These are phyloP conservation scores for Tichodroma muraria DNA, from an alignment of 2,113 vertebrate species.

Conservation along the genomic window DNA sequence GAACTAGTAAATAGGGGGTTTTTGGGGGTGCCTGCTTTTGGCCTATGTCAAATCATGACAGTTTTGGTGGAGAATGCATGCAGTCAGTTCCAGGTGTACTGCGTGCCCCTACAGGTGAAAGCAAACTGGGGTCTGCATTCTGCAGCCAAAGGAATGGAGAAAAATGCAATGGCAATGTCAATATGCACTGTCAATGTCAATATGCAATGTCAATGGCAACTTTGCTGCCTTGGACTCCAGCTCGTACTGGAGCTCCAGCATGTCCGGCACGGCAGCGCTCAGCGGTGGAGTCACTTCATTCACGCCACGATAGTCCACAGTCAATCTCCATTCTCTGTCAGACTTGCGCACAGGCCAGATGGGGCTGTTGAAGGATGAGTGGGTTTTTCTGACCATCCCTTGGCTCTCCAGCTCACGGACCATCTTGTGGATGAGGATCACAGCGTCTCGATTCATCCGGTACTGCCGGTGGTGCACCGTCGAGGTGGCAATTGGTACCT, in stretches of 20 bases:
- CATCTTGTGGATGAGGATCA: neutral
- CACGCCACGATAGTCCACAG: fast-evolving
- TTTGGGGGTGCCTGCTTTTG: no score
- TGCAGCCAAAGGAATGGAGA: neutral
- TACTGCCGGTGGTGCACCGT: fast-evolving
- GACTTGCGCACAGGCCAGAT: fast-evolving
- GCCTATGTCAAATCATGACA: neutral
- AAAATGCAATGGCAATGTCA: neutral
- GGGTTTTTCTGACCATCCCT: neutral
- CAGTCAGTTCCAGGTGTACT: neutral
- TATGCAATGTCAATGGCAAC: no score
- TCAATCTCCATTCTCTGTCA: neutral
- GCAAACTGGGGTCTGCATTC: neutral
- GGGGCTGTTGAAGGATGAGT: neutral
- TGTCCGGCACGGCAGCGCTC: neutral
- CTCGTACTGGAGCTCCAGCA: neutral
- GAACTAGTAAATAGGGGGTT: neutral
- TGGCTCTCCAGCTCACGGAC: neutral
- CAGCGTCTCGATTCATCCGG: fast-evolving
- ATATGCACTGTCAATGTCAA: no score
- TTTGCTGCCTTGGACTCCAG: neutral
- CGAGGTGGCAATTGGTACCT: fast-evolving
- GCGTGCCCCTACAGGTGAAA: fast-evolving
- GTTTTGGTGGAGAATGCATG: neutral
- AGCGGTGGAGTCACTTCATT: neutral